Percentiles rank a stretch among this genome's conserved stretches.
phyloP scores from a whole-genome alignment of 1,140 invertebrate species.

The Scylla paramamosain region DNA sequence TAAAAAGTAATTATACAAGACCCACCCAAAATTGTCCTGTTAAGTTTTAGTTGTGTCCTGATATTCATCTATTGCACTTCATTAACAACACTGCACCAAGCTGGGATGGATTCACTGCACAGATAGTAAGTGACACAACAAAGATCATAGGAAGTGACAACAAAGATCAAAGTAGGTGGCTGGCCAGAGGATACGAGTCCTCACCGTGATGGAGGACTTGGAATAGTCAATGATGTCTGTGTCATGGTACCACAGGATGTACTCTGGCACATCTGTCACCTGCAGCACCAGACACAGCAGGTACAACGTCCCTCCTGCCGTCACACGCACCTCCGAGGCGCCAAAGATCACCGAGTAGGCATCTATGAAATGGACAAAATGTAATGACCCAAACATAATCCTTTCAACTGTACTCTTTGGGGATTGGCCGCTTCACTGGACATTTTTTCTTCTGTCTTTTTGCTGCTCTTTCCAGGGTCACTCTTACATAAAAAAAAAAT shows the following conservation, averaged over 20 bases:
- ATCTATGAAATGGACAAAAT: slow-evolving; percentile 30
- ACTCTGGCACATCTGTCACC: slow-evolving; percentile 62
- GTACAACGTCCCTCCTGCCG: slow-evolving; percentile 53
- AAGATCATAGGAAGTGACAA: too few relatives aligned
- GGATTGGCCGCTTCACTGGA: not conserved
- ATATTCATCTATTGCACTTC: too few relatives aligned
- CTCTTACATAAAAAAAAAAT: too few relatives aligned
- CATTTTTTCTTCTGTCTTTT: not conserved
- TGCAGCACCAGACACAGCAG: slow-evolving; percentile 64
- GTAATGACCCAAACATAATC: not conserved
- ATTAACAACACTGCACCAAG: too few relatives aligned
- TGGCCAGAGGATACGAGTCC: not conserved
- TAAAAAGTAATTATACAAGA: too few relatives aligned
- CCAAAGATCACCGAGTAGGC: slow-evolving; percentile 68
- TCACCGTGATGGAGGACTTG: slow-evolving; percentile 44
- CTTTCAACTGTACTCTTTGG: too few relatives aligned
- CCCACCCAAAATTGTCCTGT: too few relatives aligned
- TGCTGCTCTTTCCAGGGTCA: too few relatives aligned
- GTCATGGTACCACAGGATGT: slow-evolving; percentile 66
- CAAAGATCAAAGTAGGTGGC: too few relatives aligned
- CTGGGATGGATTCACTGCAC: too few relatives aligned
- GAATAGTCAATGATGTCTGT: slow-evolving; percentile 38
- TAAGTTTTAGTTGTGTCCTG: too few relatives aligned
- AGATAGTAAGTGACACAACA: too few relatives aligned
- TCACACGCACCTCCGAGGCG: slow-evolving; percentile 52